phyloP scores from a whole-genome alignment of 2,888 invertebrate genomes.

The Acleris laterana region DNA sequence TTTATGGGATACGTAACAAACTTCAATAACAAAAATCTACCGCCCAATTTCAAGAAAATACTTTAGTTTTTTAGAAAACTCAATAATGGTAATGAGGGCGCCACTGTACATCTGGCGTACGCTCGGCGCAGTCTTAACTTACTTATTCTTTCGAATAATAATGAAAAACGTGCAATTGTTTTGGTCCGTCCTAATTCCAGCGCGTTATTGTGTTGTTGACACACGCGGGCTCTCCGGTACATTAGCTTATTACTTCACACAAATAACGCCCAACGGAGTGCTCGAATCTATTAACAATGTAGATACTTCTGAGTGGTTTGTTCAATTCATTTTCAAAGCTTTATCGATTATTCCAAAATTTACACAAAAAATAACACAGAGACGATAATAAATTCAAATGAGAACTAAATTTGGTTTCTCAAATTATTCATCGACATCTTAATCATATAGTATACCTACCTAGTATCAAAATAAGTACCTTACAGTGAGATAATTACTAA shows the following conservation, averaged over 20 bases:
- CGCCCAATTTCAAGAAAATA: no score
- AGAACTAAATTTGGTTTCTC: background rate
- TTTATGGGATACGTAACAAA: no score
- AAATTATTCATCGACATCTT: background rate
- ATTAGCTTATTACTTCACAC: constrained; percentile 34
- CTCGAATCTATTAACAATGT: constrained; percentile 15
- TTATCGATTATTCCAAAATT: constrained; percentile 5
- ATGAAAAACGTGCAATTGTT: background rate
- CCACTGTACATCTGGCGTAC: no score
- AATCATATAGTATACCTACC: background rate
- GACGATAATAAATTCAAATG: background rate
- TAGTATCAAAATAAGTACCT: background rate
- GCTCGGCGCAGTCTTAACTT: no score
- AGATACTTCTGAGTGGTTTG: constrained; percentile 17
- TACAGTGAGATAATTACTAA: background rate
- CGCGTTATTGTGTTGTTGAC: constrained; percentile 14
- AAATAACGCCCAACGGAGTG: constrained; percentile 9
- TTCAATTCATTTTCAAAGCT: constrained; percentile 1
- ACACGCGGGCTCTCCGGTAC: constrained; percentile 9
- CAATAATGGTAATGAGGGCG: no score
- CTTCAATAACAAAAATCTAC: no score
- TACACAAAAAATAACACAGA: background rate
- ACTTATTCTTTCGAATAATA: no score
- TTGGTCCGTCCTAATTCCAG: constrained; percentile 1
- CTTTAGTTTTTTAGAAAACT: no score